Evolutionary conservation across 2,797 vertebrate species (phyloP).

Genomic region (Buceros bicornis): DNA sequence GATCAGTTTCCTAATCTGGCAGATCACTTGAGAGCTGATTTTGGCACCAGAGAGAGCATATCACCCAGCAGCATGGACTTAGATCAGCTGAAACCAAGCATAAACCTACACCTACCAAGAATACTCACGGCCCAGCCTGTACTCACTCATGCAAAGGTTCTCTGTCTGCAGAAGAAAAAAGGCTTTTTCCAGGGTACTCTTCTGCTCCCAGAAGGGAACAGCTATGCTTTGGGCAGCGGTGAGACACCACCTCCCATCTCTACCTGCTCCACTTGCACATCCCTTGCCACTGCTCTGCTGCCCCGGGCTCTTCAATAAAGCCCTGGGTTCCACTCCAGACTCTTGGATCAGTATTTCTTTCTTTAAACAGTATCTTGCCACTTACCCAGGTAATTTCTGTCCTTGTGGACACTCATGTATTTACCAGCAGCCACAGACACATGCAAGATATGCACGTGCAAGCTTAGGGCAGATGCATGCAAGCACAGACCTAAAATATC

Average conservation of each 20-base stretch:
- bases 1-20: constrained; percentile 71
- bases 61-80: constrained; percentile 14
- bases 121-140: not conserved
- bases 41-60: constrained; percentile 37
- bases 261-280: not conserved
- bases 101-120: not conserved
- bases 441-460: not conserved
- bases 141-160: not conserved
- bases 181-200: not conserved
- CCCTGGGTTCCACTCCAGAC: not conserved
- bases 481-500: not conserved
- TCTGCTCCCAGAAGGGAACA: not conserved
- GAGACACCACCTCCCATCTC: not conserved
- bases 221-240: not conserved
- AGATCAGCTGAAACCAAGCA: constrained; percentile 28
- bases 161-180: not conserved
- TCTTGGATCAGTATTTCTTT: not conserved
- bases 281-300: not conserved
- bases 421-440: not conserved
- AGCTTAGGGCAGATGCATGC: not conserved
- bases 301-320: not conserved
- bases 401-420: not conserved
- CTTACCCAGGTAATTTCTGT: not conserved
- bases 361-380: not conserved
- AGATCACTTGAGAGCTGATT: constrained; percentile 49